Evolutionary conservation across 2,888 invertebrate genomes (phyloP).

Genomic region (Ecliptopera silaceata): DNA sequence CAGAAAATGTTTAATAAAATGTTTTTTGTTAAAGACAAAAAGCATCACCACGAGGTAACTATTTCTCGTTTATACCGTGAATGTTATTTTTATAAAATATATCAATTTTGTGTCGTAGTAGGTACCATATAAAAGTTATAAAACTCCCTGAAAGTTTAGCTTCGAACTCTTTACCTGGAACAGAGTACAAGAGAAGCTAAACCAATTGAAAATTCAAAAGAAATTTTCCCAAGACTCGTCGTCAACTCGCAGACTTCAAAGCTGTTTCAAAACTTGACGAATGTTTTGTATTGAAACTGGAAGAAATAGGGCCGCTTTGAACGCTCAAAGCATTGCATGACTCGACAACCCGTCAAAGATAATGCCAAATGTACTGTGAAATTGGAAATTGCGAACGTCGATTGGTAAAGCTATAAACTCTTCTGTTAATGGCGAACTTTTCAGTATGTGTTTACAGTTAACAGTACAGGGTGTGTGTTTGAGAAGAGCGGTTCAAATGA

Average conservation of each 20-base stretch:
- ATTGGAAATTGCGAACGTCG: slow-evolving; percentile 34
- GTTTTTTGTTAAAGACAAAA: too few species aligned
- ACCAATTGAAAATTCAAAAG: slow-evolving; percentile 13
- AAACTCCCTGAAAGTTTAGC: not conserved
- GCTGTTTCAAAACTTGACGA: slow-evolving; percentile 20
- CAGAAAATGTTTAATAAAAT: too few species aligned
- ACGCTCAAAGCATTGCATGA: slow-evolving; percentile 23
- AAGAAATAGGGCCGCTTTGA: slow-evolving; percentile 9
- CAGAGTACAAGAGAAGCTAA: slow-evolving; percentile 6
- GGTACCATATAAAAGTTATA: too few species aligned
- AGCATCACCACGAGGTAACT: too few species aligned
- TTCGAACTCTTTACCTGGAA: not conserved
- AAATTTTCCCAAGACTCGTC: not conserved
- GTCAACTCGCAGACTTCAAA: slow-evolving; percentile 8
- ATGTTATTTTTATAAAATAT: too few species aligned
- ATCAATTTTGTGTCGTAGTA: too few species aligned
- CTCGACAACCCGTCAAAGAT: slow-evolving; percentile 31
- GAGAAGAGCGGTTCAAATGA: too few species aligned
- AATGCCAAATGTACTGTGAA: slow-evolving; percentile 36
- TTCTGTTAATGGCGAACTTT: not conserved
- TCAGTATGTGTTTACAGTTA: too few species aligned
- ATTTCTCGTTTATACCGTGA: too few species aligned
- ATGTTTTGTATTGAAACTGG: slow-evolving; percentile 19
- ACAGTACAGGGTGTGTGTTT: too few species aligned
- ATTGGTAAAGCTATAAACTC: slow-evolving; percentile 4